A percentile compares a stretch with the other conserved stretches of the same genome.
Conservation (phyloP, 2,888 invertebrate genomes). For the Anthophora plumipes region DNA sequence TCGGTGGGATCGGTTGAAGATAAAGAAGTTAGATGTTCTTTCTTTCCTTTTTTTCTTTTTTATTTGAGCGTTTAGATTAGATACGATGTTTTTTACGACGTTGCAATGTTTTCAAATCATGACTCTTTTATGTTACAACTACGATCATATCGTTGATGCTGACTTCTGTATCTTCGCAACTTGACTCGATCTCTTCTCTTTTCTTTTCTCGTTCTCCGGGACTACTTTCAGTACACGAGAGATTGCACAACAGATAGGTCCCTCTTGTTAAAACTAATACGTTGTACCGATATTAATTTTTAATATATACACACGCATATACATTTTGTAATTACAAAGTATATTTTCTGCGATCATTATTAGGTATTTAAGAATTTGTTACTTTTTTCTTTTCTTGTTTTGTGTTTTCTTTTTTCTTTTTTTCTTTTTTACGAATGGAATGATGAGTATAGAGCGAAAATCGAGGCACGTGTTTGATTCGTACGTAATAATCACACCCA, state of each 20-base stretch:
- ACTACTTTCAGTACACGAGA: slow-evolving; percentile 7
- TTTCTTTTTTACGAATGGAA: slow-evolving; percentile 6
- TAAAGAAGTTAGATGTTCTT: slow-evolving; percentile 14
- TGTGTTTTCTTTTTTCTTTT: not conserved
- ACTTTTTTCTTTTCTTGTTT: not conserved
- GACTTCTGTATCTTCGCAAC: slow-evolving; percentile 33
- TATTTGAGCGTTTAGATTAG: slow-evolving; percentile 34
- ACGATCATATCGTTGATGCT: not conserved
- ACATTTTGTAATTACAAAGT: slow-evolving; percentile 19
- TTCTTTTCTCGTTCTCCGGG: not conserved
- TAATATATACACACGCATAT: slow-evolving; percentile 11
- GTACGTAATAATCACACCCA: slow-evolving; percentile 5
- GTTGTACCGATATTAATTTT: slow-evolving; percentile 9
- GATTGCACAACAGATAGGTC: slow-evolving; percentile 27
- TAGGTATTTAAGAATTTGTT: slow-evolving; percentile 28
- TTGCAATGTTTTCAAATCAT: slow-evolving; percentile 34
- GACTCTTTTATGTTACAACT: slow-evolving; percentile 34
- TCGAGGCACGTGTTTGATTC: slow-evolving; percentile 7
- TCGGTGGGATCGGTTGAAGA: not conserved
- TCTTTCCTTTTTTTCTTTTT: not conserved
- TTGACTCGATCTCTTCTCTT: slow-evolving; percentile 6
- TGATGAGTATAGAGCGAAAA: slow-evolving; percentile 7
- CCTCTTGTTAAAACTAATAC: not conserved
- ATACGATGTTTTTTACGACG: slow-evolving; percentile 33
- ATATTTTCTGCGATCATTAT: slow-evolving; percentile 34